These are phyloP conservation scores for Mesembrinibis cayennensis DNA, from an alignment of 2,113 vertebrate species.

Conservation along the genomic window DNA sequence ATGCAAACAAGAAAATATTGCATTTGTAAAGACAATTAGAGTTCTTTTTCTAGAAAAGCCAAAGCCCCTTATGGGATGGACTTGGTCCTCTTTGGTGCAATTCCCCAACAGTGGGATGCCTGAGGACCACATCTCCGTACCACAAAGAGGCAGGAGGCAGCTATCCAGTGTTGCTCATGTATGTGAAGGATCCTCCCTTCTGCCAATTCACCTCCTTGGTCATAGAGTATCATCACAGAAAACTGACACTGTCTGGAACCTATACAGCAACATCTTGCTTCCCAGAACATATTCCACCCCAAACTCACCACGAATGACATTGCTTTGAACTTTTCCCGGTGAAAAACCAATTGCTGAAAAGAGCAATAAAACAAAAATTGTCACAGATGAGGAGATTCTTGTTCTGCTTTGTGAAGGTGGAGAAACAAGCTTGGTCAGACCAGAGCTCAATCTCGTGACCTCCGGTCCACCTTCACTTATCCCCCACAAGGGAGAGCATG, in stretches of 20 bases:
- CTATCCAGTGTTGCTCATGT: fast-evolving
- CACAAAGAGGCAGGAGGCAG: fast-evolving
- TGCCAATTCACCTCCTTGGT: not conserved
- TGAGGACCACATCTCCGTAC: fast-evolving
- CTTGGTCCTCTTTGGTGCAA: not conserved
- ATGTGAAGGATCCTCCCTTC: not conserved
- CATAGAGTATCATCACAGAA: not conserved
- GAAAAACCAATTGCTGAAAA: not conserved
- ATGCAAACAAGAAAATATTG: not conserved
- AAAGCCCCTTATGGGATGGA: not conserved
- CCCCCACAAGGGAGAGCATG: not conserved
- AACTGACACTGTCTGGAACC: not conserved
- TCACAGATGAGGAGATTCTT: not conserved
- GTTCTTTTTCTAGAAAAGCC: not conserved
- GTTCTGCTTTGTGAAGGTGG: not conserved
- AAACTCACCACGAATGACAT: not conserved
- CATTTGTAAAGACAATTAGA: not conserved
- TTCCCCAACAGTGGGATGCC: not conserved
- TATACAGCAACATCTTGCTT: fast-evolving
- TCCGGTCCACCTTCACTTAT: not conserved
- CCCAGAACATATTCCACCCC: not conserved
- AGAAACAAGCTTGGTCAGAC: not conserved
- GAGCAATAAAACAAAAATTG: not conserved
- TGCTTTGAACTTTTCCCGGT: not conserved
- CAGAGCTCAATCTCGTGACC: not conserved